These are phyloP conservation scores for Paracentrotus lividus DNA, from an alignment of 53 echinoderm and acorn worm species.

Conservation along the genomic window DNA sequence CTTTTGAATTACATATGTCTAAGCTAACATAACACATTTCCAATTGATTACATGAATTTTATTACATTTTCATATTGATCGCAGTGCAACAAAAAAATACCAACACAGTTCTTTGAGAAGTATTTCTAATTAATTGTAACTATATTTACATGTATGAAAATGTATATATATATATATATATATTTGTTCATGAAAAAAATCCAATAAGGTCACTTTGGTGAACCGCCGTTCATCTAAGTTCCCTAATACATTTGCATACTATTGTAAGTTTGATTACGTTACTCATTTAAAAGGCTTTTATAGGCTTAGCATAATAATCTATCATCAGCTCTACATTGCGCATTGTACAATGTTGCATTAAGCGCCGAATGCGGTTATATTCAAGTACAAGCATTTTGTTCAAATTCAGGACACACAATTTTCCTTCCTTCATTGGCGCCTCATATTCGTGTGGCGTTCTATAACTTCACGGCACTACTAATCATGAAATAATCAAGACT, in stretches of 20 bases:
- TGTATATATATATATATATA: constrained; percentile 52
- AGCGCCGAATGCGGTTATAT: background rate
- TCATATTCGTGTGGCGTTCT: background rate
- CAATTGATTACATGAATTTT: constrained; percentile 25
- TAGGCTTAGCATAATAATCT: constrained; percentile 47
- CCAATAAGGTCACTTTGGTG: constrained; percentile 74
- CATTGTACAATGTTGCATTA: background rate
- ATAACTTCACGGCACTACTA: background rate
- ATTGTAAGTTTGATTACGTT: constrained; percentile 23
- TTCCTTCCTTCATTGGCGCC: background rate
- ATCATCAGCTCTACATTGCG: background rate
- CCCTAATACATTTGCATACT: constrained; percentile 58
- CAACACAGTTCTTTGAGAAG: constrained; percentile 7
- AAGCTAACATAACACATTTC: constrained; percentile 3
- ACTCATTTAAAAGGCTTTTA: constrained; percentile 33
- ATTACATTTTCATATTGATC: background rate
- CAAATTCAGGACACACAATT: background rate
- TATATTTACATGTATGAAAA: constrained; percentile 31
- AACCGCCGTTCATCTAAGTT: constrained; percentile 58
- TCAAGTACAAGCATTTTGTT: background rate
- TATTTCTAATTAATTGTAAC: background rate
- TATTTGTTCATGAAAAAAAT: constrained; percentile 69
- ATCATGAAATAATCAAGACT: background rate
- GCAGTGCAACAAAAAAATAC: background rate
- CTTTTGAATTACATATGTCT: background rate